These are phyloP conservation scores for Ploceus nigricollis DNA, from an alignment of 2,113 vertebrate genomes.

Conservation along the genomic window DNA sequence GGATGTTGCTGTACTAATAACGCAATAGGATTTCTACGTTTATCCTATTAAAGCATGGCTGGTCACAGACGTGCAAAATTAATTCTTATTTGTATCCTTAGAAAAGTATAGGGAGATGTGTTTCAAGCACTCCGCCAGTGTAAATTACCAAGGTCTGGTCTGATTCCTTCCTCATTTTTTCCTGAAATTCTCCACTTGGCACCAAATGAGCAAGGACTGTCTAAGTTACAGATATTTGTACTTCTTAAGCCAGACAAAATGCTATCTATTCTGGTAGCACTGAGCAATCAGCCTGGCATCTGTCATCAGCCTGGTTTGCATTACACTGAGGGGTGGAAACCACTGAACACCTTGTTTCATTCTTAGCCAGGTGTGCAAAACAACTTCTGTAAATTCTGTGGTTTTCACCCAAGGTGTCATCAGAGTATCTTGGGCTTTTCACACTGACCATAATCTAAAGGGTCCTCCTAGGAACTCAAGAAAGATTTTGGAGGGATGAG, in stretches of 20 bases:
- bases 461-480: background rate
- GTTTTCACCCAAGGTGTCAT: background rate
- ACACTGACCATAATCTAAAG: background rate
- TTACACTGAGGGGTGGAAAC: background rate
- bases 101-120: background rate
- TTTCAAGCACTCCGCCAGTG: background rate
- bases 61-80: background rate
- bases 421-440: background rate
- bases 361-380: background rate
- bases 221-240: background rate
- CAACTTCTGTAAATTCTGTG: fast-evolving
- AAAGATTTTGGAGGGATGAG: background rate
- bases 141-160: background rate
- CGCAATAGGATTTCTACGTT: background rate
- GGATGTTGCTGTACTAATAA: background rate
- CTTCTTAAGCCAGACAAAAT: background rate
- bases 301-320: background rate
- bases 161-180: background rate
- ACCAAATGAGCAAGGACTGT: background rate
- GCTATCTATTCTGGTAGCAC: background rate
- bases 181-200: background rate
- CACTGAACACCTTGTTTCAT: background rate
- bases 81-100: background rate
- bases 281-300: background rate
- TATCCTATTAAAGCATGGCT: background rate